Conservation (phyloP, 2,888 invertebrate genomes). For the Drymonia ruficornis region DNA sequence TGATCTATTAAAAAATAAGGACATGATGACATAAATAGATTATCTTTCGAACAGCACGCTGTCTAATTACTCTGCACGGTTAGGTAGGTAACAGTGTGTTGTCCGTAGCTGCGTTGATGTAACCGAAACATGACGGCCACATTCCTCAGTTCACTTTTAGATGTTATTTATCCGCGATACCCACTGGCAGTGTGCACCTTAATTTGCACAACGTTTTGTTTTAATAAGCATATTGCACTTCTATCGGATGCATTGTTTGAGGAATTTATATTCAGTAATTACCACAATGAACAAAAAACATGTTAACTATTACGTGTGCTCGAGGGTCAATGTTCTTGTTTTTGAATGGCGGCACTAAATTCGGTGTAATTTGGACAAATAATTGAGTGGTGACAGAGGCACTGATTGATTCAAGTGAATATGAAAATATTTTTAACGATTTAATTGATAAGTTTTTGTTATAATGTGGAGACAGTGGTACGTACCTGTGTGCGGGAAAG, state of each 20-base stretch:
- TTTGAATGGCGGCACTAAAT: constrained; percentile 48
- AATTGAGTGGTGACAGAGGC: constrained; percentile 17
- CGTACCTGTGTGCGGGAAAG: constrained; percentile 81
- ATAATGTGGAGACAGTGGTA: constrained; percentile 44
- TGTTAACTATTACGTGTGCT: constrained; percentile 80
- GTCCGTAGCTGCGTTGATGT: constrained; percentile 72
- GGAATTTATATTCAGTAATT: constrained; percentile 63
- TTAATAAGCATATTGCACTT: constrained; percentile 39
- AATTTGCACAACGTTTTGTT: constrained; percentile 36
- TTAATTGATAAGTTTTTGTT: constrained; percentile 30
- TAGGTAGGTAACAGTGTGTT: constrained; percentile 62
- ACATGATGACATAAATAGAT: constrained; percentile 84
- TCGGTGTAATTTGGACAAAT: constrained; percentile 29
- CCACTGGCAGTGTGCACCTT: constrained; percentile 38
- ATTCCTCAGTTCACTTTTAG: constrained; percentile 76
- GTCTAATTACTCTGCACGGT: constrained; percentile 60
- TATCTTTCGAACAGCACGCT: constrained; percentile 65
- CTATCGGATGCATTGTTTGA: constrained; percentile 43
- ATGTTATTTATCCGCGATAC: constrained; percentile 69
- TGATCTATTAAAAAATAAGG: constrained; percentile 84
- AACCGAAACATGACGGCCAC: constrained; percentile 83
- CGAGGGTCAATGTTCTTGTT: constrained; percentile 76
- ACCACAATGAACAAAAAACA: constrained; percentile 77
- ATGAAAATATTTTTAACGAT: constrained; percentile 25
- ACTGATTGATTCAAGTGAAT: constrained; percentile 18